A percentile compares a stretch with the other conserved stretches of the same genome.
Conservation (phyloP, 2,888 invertebrate genomes). For the Brachyptera putata region DNA sequence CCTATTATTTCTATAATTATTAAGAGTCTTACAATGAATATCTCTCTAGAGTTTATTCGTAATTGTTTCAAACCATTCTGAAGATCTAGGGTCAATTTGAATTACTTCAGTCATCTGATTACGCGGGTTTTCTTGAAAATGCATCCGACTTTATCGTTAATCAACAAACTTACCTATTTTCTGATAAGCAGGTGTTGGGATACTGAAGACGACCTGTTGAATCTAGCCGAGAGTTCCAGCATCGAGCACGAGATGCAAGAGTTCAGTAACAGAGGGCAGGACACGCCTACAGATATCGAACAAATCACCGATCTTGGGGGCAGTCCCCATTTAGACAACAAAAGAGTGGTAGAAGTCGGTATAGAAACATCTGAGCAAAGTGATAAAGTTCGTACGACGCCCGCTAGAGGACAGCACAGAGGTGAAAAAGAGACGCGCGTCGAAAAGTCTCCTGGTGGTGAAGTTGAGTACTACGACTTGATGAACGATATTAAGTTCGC, state of each 20-base stretch:
- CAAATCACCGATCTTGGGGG: slow-evolving; percentile 19
- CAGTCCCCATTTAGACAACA: neutral
- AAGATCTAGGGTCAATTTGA: too few relatives aligned
- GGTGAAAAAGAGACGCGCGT: slow-evolving; percentile 62
- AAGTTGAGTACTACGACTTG: slow-evolving; percentile 41
- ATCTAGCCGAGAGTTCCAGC: slow-evolving; percentile 11
- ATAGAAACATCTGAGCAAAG: too few relatives aligned
- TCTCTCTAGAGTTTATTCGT: too few relatives aligned
- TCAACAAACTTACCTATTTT: too few relatives aligned
- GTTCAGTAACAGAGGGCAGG: slow-evolving; percentile 4
- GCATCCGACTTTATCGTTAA: too few relatives aligned
- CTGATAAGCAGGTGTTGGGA: slow-evolving; percentile 21
- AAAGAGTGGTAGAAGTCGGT: neutral
- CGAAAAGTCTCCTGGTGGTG: slow-evolving; percentile 57
- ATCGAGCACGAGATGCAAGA: slow-evolving; percentile 26
- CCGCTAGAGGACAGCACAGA: slow-evolving; percentile 18
- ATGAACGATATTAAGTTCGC: slow-evolving; percentile 62
- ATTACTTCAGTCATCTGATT: too few relatives aligned
- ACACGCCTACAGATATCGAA: neutral
- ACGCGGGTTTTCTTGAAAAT: too few relatives aligned
- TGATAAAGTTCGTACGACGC: neutral
- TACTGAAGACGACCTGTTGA: slow-evolving; percentile 21
- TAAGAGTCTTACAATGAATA: too few relatives aligned
- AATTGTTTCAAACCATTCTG: too few relatives aligned
- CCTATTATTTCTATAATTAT: too few relatives aligned